Base-by-base conservation (phyloP, 2,797 vertebrate species). In the Hafferia zeledoni region DNA sequence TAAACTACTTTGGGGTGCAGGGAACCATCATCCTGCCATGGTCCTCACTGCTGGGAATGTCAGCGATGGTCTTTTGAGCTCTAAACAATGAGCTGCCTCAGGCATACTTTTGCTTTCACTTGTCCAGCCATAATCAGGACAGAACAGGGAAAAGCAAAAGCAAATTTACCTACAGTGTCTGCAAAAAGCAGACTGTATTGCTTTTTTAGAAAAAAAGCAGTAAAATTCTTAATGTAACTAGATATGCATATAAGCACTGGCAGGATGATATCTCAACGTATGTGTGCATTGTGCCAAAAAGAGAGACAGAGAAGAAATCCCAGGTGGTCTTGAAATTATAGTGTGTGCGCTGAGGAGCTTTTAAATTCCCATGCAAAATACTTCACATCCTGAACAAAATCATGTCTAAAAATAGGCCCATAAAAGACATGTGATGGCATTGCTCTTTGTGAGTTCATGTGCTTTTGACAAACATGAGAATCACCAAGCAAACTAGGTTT, bases 311-410 rank as follows among this genome's bases (percentile, higher is more conserved):
- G 74, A 83, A 69, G 24, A 55, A 91, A 77, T 72, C 59, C 33
- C 43, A 52, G 27, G 60, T 85, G 59, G 49, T 33, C 89, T 78
- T 83, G 59, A 96, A 91, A 90, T 71, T 92, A 80, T 43, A 87
- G 57, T n/a, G 31, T 60, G 47, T 64, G 39, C 71, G 65, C 65
- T 93, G 43, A 52, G 28, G 30, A 96, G 77, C 64, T 95, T 52
- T 94, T 93, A 64, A 78, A 95, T 92, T 95, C 83, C 61, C 74
- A 39, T 70, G 53, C 68, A 89, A 94, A 95, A 89, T 43, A 63
- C 43, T 90, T 89, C 44, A 78, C 43, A 80, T 78, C 13, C 44
- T 55, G 47, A 78, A 76, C 24, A 79, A 89, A 39, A 78, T 15
- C 4, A 3, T 39, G 65, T 59, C 70, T 94, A 84, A 90, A 97